Evolutionary conservation across 2,113 vertebrate genomes (phyloP).

Genomic region (Pipra filicauda): DNA sequence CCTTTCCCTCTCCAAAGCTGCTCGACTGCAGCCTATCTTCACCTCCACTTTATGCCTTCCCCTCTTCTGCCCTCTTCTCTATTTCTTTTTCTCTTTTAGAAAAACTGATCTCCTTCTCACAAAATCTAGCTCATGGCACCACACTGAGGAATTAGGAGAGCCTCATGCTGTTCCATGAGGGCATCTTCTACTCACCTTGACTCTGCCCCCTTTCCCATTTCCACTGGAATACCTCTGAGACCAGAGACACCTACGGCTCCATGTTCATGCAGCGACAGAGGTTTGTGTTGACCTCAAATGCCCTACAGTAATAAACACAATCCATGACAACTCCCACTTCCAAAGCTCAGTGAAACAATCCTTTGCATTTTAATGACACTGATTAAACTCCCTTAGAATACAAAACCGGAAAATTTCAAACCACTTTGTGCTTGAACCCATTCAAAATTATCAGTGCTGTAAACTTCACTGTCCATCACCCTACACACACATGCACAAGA

Average conservation of each 20-base stretch:
- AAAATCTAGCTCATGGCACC: rapidly evolving
- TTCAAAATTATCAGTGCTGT: neutral
- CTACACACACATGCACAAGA: neutral
- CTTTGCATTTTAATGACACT: neutral
- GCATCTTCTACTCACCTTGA: neutral
- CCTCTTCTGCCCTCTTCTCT: neutral
- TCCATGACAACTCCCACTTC: neutral
- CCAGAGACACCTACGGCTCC: rapidly evolving
- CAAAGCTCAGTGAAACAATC: neutral
- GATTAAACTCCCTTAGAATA: neutral
- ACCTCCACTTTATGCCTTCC: neutral
- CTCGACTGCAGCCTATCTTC: neutral
- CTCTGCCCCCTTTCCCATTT: neutral
- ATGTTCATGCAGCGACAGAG: rapidly evolving
- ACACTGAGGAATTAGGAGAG: neutral
- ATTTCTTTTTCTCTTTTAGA: neutral
- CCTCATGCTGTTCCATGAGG: rapidly evolving
- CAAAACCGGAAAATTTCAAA: neutral
- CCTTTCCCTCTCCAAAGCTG: neutral
- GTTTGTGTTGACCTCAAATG: neutral
- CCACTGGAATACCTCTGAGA: neutral
- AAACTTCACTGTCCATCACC: neutral
- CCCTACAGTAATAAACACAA: neutral
- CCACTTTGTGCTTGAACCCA: neutral
- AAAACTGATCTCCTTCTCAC: neutral